Evolutionary conservation across 2,888 invertebrate genomes (phyloP), one percentile per base, ranked within the genome.

Genomic region (Ichneumoninae sp.): DNA sequence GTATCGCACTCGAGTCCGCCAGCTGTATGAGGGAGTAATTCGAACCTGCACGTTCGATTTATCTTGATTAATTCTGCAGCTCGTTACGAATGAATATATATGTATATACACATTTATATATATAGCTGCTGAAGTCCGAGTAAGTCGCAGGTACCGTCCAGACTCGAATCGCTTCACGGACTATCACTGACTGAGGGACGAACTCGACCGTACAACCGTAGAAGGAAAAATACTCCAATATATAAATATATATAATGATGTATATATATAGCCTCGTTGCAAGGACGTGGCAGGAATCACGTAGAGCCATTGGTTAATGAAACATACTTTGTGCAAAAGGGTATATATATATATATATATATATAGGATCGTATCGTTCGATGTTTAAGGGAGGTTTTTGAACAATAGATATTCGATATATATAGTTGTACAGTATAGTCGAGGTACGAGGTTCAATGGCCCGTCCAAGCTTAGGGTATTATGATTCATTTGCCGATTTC

Each of bases 11-110:
- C 36, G 26, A 57, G 57, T 57, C 57, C 22, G 54, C 40, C 57
- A 57, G 57, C 71, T 57, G 71, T 36, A 22, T 6, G 57, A 1
- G 19, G 7, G 22, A 57, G 57, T 57, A 71, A 71, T 57, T 71
- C 57, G 57, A 36, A 57, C 57, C 44, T 71, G 36, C 4, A 57
- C 40, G 22, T 36, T 71, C 57, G 54, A 71, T 57, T 71, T 71
- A 8, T 33, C 54, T 40, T 13, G 54, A 54, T 19, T 22, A 19
- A 30, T 70, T 30, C 52, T 70, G 33, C 16, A 52, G 50, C 10
- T 33, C 19, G 52, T 70, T 70, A n/a, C 52, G 13, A 69, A 69
- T 33, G 7, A n/a, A 50, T n/a, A 26, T 69, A 26, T 47, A 65
- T 16, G 5, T 47, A 16, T 47, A 16, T 3, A 47, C 10, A 22